These are phyloP conservation scores for Drosophila kepulauana DNA, from an alignment of 1,140 invertebrate genomes.

Conservation along the genomic window DNA sequence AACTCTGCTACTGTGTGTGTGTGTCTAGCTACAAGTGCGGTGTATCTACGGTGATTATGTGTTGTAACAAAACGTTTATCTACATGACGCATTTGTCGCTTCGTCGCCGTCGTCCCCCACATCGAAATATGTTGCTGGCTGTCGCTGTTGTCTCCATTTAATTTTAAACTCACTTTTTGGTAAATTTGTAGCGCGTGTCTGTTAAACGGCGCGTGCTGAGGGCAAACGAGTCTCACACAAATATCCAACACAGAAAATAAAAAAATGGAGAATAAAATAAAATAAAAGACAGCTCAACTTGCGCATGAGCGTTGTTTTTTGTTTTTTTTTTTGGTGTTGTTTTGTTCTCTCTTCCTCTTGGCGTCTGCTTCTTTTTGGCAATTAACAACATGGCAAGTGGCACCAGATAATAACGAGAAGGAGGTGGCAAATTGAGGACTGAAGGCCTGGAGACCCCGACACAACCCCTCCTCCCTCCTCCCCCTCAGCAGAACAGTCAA, in stretches of 20 bases:
- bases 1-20: slow-evolving; percentile 34
- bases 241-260: slow-evolving; percentile 18
- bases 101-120: slow-evolving; percentile 16
- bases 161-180: slow-evolving; percentile 71
- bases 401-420: slow-evolving; percentile 37
- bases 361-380: slow-evolving; percentile 58
- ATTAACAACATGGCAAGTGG: slow-evolving; percentile 71
- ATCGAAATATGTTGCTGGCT: slow-evolving; percentile 40
- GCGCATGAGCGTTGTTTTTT: slow-evolving; percentile 38
- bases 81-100: slow-evolving; percentile 56
- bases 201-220: slow-evolving; percentile 75
- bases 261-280: slow-evolving; percentile 9
- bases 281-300: slow-evolving; percentile 52
- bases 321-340: slow-evolving; percentile 2
- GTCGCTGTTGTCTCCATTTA: slow-evolving; percentile 60
- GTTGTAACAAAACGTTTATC: slow-evolving; percentile 81
- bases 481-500: not conserved
- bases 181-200: slow-evolving; percentile 76
- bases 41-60: slow-evolving; percentile 74
- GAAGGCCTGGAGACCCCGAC: not conserved
- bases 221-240: slow-evolving; percentile 56
- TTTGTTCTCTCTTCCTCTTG: slow-evolving; percentile 7
- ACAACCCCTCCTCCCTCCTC: not conserved
- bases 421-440: slow-evolving; percentile 17
- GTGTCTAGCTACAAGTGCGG: slow-evolving; percentile 28